phyloP scores from a whole-genome alignment of 2,888 invertebrate species.

The Heterodera filipjevi region DNA sequence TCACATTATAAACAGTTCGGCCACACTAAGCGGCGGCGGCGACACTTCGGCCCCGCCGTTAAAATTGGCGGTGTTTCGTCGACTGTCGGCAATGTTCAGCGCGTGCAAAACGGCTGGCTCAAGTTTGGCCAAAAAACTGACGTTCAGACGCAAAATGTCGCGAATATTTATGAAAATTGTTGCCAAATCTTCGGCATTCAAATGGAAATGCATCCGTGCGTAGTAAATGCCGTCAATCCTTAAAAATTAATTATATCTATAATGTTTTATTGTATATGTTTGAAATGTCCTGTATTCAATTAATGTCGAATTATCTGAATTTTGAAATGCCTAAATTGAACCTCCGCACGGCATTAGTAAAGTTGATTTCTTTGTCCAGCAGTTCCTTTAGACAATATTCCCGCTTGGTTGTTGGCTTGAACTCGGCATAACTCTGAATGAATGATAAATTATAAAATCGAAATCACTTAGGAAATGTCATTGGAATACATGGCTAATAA shows the following conservation, averaged over 20 bases:
- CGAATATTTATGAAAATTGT: conserved; percentile 84
- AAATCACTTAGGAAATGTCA: no score
- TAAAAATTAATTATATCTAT: not conserved
- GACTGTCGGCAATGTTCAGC: conserved; percentile 36
- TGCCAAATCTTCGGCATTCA: conserved; percentile 78
- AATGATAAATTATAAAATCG: not conserved
- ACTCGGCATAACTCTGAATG: conserved; percentile 46
- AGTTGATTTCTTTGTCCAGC: conserved; percentile 94
- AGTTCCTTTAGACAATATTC: conserved; percentile 82
- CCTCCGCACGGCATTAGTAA: conserved; percentile 79
- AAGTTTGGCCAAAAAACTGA: conserved; percentile 47
- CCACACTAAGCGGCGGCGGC: conserved; percentile 68
- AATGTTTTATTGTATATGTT: not conserved
- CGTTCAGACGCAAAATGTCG: conserved; percentile 46
- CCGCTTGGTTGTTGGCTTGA: conserved; percentile 76
- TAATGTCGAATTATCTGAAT: no score
- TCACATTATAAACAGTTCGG: conserved; percentile 63
- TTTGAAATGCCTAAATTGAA: no score
- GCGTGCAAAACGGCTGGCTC: conserved; percentile 49
- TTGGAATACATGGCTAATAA: no score
- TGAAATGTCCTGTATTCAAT: not conserved
- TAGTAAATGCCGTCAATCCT: conserved; percentile 65
- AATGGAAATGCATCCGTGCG: conserved; percentile 71
- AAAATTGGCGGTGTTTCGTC: not conserved
- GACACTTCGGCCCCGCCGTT: conserved; percentile 27